Conservation (phyloP, 2,797 vertebrate genomes). For the Tachyglossus aculeatus region DNA sequence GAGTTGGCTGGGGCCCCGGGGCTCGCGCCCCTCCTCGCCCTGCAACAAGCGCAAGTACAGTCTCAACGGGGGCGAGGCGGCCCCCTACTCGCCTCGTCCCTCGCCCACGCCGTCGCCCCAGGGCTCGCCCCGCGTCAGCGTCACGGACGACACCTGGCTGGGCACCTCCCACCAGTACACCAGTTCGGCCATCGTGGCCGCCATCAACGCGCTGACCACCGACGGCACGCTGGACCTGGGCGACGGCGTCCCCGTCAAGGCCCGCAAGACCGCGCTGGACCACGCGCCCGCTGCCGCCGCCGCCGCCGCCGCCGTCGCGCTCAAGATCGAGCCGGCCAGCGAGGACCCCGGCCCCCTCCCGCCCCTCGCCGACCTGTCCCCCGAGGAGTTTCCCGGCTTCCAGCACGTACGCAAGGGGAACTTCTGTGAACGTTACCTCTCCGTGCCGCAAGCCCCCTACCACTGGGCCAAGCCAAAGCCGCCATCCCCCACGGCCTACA, state of each 20-base stretch:
- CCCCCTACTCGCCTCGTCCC: conserved; percentile 85
- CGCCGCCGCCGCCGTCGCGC: conserved; percentile 82
- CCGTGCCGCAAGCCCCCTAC: conserved; percentile 90
- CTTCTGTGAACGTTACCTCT: conserved; percentile 90
- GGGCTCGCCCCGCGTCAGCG: conserved; percentile 87
- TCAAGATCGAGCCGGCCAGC: conserved; percentile 89
- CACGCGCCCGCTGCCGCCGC: conserved; percentile 79
- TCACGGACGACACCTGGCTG: conserved; percentile 91
- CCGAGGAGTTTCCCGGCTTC: conserved; percentile 82
- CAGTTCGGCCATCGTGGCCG: conserved; percentile 94
- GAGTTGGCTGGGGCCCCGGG: conserved; percentile 82
- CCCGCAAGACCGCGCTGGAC: conserved; percentile 87
- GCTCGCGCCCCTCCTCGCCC: conserved; percentile 86
- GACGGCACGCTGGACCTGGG: conserved; percentile 87
- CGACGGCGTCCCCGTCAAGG: conserved; percentile 90
- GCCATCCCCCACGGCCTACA: conserved; percentile 74
- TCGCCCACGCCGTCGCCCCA: conserved; percentile 89
- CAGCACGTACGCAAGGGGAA: conserved; percentile 87
- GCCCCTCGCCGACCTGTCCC: conserved; percentile 71
- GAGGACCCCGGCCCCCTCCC: conserved; percentile 82
- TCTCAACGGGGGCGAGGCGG: conserved; percentile 85
- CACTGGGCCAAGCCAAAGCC: conserved; percentile 92
- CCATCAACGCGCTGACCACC: conserved; percentile 95
- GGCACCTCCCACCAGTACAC: conserved; percentile 94
- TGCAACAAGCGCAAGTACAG: conserved; percentile 94